Evolutionary conservation across 2,797 vertebrate species (phyloP), one percentile per base, ranked within the genome.

Genomic region (Phataginus tetradactyla): DNA sequence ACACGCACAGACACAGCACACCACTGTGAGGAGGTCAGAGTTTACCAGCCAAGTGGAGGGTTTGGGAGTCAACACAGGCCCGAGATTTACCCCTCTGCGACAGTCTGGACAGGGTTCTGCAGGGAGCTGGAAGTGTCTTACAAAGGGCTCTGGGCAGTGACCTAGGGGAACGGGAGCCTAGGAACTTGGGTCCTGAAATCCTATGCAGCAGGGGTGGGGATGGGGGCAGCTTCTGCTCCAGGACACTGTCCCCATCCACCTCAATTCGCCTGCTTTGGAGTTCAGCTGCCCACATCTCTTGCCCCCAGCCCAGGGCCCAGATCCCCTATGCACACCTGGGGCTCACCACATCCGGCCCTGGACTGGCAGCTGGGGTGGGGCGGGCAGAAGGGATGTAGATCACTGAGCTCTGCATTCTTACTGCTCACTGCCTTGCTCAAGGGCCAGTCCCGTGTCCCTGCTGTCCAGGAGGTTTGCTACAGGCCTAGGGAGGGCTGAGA

Each of bases 261-360:
- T 49, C 18, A 78, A 84, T 9, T 4, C 51, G 9, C 79, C 59
- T 83, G 75, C 42, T 93, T 93, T 13, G 14, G 84, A 39, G 78
- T 55, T 87, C 69, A 74, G 61, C 59, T 71, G 86, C 80, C n/a
- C 86, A 32, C 25, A 42, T 25, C 55, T 64, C 75, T 86, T 53
- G 53, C 32, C 61, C 45, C 39, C 49, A 59, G 7, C 42, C 18
- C 63, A 45, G 86, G 61, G 84, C 53, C 66, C 6, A 23, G 79
- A 42, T 4, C 5, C 53, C 80, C 57, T 29, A 20, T 9, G 0
- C 71, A 75, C 71, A 92, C 80, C 90, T 88, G 80, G 78, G 75
- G 37, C 72, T 94, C 80, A 84, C 92, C 96, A 97, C 94, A 97
- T 96, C 95, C 61, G 18, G 61, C 49, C 34, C n/a, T 32, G 89